phyloP scores from a whole-genome alignment of 1,140 invertebrate species.

The Hydropsyche tenuis region DNA sequence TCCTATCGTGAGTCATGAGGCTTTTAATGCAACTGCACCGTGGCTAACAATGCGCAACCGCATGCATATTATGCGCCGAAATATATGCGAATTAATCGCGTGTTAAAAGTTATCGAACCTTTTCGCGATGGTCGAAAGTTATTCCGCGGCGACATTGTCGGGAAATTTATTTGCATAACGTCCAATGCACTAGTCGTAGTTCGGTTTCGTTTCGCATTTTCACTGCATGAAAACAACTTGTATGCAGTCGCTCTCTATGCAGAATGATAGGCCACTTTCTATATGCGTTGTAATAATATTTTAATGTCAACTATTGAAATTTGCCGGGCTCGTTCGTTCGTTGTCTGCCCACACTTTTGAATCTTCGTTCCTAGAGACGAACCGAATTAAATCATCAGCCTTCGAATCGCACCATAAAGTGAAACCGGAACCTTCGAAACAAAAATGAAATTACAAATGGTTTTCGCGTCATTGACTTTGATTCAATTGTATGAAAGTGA shows the following conservation, averaged over 20 bases:
- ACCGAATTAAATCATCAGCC: conserved; percentile 12
- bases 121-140: no score
- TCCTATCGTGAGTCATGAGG: conserved; percentile 19
- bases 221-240: background rate
- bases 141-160: no score
- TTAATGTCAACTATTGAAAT: conserved; percentile 30
- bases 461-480: no score
- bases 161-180: no score
- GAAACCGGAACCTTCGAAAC: conserved; percentile 5
- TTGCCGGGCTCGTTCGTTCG: background rate
- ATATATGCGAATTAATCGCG: no score
- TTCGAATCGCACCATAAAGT: background rate
- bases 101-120: no score
- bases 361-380: background rate
- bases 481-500: no score
- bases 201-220: background rate
- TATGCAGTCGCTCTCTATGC: conserved; percentile 1
- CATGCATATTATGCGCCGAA: no score
- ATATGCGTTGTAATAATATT: conserved; percentile 22
- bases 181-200: no score
- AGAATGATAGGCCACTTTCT: conserved; percentile 25
- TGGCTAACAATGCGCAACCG: background rate
- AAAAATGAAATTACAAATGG: no score
- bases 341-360: background rate
- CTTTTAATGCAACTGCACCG: background rate